Evolutionary conservation across 2,113 vertebrate genomes (phyloP), one percentile per base, ranked within the genome.

Genomic region (Rhinogobius similis): DNA sequence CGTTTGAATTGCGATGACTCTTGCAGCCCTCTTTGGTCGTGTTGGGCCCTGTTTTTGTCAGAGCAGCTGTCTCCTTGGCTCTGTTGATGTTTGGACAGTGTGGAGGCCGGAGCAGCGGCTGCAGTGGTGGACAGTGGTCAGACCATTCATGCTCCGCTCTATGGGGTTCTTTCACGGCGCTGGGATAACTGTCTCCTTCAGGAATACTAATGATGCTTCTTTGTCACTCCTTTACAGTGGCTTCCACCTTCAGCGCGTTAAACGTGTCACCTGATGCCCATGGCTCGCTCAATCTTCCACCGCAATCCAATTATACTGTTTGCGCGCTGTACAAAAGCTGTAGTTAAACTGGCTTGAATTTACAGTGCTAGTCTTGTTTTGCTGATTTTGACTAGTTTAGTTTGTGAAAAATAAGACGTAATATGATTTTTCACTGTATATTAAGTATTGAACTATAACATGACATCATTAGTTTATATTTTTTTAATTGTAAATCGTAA

Each of bases 191-290:
- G 67, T 73, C 65, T 80, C 67, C 79, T 76, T 5, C 74, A 70
- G 76, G 90, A 93, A 92, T 92, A 92, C 89, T 80, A 86, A 92
- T 91, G 77, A 82, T 52, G 1, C 12, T 24, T 83, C 77, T 92
- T 90, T 89, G 86, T 88, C 74, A 75, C 55, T 13, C 18, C 77
- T 81, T 69, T 58, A 61, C 58, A 41, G 59, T 80, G 86, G 79
- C 66, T 73, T 87, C 65, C 73, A 76, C 79, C 64, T 82, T 81
- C 62, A 10, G 77, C 72, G 72, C 44, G 29, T 67, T 43, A 44
- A 55, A 59, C 68, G 73, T 82, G 70, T 83, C 81, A 79, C 76
- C 77, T 53, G 65, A 75, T 65, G 61, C 64, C 70, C 50, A 36
- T 23, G 65, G 70, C 64, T 68, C 73, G 44, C 66, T 74, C 76